Evolutionary conservation across 2,888 invertebrate genomes (phyloP).

Genomic region (Muscina levida): DNA sequence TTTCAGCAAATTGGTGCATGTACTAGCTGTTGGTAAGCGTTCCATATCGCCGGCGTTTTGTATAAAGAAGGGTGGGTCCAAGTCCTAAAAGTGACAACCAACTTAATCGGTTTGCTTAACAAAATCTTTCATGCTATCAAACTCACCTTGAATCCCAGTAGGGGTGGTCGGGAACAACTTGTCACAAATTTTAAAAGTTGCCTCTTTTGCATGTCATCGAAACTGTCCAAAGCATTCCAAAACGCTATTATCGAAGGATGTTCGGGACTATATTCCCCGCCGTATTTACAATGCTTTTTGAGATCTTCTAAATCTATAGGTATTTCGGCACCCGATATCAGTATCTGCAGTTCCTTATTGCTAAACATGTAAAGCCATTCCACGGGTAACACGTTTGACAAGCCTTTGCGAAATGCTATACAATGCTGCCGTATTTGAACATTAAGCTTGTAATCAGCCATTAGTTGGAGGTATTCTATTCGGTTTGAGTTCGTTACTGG

Average conservation of each 20-base stretch:
- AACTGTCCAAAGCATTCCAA: slow-evolving; percentile 92
- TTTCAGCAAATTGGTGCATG: slow-evolving; percentile 98
- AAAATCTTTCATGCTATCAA: background rate
- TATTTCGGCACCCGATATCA: slow-evolving; percentile 97
- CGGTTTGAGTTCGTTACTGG: slow-evolving; percentile 95
- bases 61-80: slow-evolving; percentile 97
- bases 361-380: slow-evolving; percentile 98
- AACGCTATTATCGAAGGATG: slow-evolving; percentile 93
- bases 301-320: slow-evolving; percentile 96
- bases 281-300: slow-evolving; percentile 92
- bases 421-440: slow-evolving; percentile 93
- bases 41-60: slow-evolving; percentile 95
- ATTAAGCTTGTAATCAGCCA: slow-evolving; percentile 97
- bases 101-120: background rate
- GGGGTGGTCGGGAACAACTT: slow-evolving; percentile 97
- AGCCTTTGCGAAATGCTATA: slow-evolving; percentile 92
- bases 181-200: slow-evolving; percentile 98
- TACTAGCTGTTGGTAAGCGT: slow-evolving; percentile 97
- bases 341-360: slow-evolving; percentile 94
- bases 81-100: slow-evolving; percentile 83
- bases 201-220: slow-evolving; percentile 91
- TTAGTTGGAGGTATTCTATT: slow-evolving; percentile 96
- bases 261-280: slow-evolving; percentile 89
- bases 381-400: slow-evolving; percentile 93
- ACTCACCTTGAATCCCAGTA: slow-evolving; percentile 95